phyloP scores from a whole-genome alignment of 2,113 vertebrate species.

The Oostethus manadensis region DNA sequence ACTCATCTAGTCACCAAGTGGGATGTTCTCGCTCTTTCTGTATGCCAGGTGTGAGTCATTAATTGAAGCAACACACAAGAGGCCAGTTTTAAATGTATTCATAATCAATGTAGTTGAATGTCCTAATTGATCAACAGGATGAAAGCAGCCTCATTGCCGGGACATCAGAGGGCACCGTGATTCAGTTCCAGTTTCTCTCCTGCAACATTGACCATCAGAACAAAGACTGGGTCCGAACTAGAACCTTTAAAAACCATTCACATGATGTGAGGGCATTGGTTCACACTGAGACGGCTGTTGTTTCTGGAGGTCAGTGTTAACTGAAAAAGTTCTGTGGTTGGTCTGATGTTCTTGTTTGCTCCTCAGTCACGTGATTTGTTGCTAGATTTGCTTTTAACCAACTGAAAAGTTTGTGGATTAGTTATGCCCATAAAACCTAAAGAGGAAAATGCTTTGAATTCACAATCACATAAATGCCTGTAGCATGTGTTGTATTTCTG shows the following conservation, averaged over 20 bases:
- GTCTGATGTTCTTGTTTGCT: neutral
- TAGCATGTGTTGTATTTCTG: no score
- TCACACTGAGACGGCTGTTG: constrained; percentile 77
- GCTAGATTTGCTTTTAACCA: no score
- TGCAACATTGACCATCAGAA: constrained; percentile 64
- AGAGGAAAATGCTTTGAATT: no score
- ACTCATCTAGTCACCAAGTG: constrained; percentile 79
- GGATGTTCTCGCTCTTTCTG: constrained; percentile 76
- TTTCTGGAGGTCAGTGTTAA: constrained; percentile 82
- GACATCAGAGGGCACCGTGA: constrained; percentile 82
- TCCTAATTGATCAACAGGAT: constrained; percentile 58
- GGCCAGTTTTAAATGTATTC: neutral
- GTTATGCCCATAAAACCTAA: no score
- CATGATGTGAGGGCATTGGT: constrained; percentile 85
- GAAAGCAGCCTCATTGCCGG: constrained; percentile 88
- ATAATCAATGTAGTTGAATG: neutral
- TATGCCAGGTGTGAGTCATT: constrained; percentile 70
- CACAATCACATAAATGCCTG: no score
- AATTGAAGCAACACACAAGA: neutral
- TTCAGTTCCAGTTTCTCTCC: constrained; percentile 86
- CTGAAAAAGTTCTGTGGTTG: neutral
- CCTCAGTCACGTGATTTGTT: no score
- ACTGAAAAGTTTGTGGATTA: neutral
- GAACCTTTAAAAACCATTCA: constrained; percentile 86
- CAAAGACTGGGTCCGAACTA: constrained; percentile 83